Evolutionary conservation across 2,113 vertebrate species (phyloP).

Genomic region (Promerops cafer): DNA sequence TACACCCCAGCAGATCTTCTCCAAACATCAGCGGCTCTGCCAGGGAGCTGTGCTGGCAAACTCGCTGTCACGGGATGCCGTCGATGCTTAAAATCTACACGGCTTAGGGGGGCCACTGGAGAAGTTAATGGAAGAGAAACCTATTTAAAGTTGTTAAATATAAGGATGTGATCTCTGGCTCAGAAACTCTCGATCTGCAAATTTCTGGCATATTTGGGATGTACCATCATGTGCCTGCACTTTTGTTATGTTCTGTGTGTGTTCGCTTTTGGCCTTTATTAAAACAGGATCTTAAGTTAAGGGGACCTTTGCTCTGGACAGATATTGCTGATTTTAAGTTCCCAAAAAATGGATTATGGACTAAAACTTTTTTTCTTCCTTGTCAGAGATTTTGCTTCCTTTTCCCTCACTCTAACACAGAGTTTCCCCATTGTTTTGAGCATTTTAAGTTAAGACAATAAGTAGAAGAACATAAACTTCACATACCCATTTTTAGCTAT

Average conservation of each 20-base stretch:
- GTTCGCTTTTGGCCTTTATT: neutral
- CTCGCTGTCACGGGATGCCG: neutral
- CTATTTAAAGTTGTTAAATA: neutral
- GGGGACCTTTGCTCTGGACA: neutral
- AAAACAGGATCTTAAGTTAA: neutral
- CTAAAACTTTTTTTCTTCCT: neutral
- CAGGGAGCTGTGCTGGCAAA: neutral
- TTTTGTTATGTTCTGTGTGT: fast-evolving
- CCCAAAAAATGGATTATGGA: neutral
- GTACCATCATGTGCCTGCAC: neutral
- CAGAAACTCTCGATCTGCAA: neutral
- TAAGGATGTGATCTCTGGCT: neutral
- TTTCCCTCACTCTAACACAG: neutral
- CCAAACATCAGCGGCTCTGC: neutral
- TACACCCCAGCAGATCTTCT: neutral
- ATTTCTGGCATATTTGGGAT: neutral
- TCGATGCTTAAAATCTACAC: neutral
- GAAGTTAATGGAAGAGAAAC: neutral
- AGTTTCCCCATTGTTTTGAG: neutral
- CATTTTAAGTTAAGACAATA: neutral
- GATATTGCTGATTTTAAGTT: neutral
- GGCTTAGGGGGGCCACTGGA: neutral
- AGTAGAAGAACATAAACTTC: neutral
- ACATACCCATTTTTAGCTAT: neutral
- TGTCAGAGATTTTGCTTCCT: neutral